Percentiles rank a stretch among this genome's conserved stretches.
Evolutionary conservation across 2,797 vertebrate genomes (phyloP).

Genomic region (Morelia viridis): DNA sequence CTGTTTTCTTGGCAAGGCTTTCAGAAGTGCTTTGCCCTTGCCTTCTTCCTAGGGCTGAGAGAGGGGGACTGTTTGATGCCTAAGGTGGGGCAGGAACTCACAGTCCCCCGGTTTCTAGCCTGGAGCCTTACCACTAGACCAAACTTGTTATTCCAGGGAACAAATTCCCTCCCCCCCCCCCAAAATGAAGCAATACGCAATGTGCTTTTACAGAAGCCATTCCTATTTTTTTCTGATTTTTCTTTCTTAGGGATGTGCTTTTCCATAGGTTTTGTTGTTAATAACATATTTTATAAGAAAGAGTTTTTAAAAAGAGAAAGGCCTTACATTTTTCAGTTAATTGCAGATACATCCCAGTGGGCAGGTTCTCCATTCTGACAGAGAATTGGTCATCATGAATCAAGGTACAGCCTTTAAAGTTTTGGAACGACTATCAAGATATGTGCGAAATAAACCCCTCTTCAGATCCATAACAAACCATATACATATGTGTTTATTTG

Average conservation of each 20-base stretch:
- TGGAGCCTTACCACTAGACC: too few relatives aligned
- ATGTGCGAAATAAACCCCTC: not conserved
- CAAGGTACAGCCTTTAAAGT: not conserved
- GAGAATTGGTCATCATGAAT: not conserved
- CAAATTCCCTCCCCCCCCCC: too few relatives aligned
- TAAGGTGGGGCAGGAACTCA: too few relatives aligned
- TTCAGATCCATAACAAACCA: not conserved
- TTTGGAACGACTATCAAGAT: not conserved
- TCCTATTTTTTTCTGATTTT: not conserved
- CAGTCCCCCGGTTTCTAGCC: too few relatives aligned
- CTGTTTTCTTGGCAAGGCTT: not conserved
- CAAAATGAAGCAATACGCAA: not conserved
- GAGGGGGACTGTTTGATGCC: not conserved
- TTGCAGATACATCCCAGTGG: not conserved
- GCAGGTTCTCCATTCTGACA: not conserved
- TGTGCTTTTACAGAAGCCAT: not conserved
- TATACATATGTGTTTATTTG: not conserved
- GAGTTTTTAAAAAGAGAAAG: not conserved
- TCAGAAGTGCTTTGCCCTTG: not conserved
- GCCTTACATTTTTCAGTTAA: not conserved
- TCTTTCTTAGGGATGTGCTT: not conserved
- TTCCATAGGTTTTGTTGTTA: not conserved
- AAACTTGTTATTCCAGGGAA: not conserved
- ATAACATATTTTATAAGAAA: not conserved
- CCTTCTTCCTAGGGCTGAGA: not conserved